Base-by-base conservation (phyloP, 23 tunicate species). In the Clavelina lepadiformis region DNA sequence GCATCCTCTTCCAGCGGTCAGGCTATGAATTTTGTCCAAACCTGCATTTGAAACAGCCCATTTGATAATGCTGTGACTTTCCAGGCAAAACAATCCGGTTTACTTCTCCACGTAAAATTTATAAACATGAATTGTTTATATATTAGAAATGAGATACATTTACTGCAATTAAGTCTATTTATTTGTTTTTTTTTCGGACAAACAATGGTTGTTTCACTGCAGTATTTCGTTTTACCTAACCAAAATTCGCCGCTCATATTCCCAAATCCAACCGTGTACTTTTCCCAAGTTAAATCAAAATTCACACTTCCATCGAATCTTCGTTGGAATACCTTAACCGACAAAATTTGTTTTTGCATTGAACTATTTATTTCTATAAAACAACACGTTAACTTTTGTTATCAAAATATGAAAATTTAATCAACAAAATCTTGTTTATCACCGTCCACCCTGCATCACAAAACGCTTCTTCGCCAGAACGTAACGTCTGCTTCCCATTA, bases 231-330 rank as follows among this genome's bases (percentile, higher is more conserved):
- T n/a, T n/a, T n/a, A 49, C 55, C 55, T 3, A 49, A 4, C 55
- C 55, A 49, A 27, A 49, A 49, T 49, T 49, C 55, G 3, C 55
- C 55, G 22, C 24, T 3, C 55, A 49, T 49, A 4, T 49, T 49
- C 24, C 55, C 55, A 27, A 49, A 49, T 49, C 55, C 55, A 49
- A 21, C 55, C 24, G 22, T 49, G 5, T 49, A 49, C 24, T 49
- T 27, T 27, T 49, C 2, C 55, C 55, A 49, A 27, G 55, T 49
- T 49, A 25, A 2, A 27, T 49, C 24, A 49, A 49, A 49, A 49
- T 49, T 27, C 55, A 49, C 55, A 49, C 55, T 49, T 49, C 55
- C 55, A 4, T 49, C 55, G 24, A 49, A 49, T 49, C 55, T 25
- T 49, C 55, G 3, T 49, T 49, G 55, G 5, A 49, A 49, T 21